Percentiles rank a stretch among this genome's conserved stretches.
Evolutionary conservation across 2,888 invertebrate species (phyloP).

Genomic region (Thymelicus lineola): DNA sequence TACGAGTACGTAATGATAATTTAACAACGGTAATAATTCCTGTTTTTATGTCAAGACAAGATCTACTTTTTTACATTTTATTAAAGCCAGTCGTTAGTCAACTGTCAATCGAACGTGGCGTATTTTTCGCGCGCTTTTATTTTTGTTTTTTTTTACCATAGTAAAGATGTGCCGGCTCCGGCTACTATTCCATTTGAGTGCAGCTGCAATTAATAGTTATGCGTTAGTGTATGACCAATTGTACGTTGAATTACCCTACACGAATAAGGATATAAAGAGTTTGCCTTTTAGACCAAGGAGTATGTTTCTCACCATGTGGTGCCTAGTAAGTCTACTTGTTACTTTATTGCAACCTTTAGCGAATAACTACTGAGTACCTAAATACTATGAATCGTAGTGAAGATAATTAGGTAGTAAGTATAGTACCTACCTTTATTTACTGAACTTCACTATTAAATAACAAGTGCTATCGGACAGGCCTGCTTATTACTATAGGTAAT

Average conservation of each 20-base stretch:
- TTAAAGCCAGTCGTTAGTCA: not conserved
- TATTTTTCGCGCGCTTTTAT: not conserved
- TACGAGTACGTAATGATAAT: not conserved
- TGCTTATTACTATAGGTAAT: too few relatives aligned
- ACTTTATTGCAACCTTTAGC: not conserved
- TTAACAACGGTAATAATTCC: not conserved
- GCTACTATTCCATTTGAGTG: not conserved
- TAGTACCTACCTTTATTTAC: too few relatives aligned
- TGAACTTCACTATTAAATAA: too few relatives aligned
- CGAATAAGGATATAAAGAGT: not conserved
- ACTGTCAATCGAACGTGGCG: not conserved
- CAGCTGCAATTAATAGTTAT: not conserved
- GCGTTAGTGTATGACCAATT: conserved; percentile 1
- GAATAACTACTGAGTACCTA: too few relatives aligned
- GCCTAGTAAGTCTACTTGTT: not conserved
- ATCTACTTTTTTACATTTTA: too few relatives aligned
- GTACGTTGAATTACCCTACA: not conserved
- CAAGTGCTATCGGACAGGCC: too few relatives aligned
- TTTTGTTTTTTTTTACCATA: not conserved
- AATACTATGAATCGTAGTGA: too few relatives aligned
- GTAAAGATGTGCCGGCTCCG: not conserved
- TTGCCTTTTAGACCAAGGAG: not conserved
- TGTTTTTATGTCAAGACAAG: too few relatives aligned
- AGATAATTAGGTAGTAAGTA: too few relatives aligned
- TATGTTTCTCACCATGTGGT: not conserved